Conservation (phyloP, 37 sponge, comb jelly and placozoan species). For the Petrosia ficiformis region DNA sequence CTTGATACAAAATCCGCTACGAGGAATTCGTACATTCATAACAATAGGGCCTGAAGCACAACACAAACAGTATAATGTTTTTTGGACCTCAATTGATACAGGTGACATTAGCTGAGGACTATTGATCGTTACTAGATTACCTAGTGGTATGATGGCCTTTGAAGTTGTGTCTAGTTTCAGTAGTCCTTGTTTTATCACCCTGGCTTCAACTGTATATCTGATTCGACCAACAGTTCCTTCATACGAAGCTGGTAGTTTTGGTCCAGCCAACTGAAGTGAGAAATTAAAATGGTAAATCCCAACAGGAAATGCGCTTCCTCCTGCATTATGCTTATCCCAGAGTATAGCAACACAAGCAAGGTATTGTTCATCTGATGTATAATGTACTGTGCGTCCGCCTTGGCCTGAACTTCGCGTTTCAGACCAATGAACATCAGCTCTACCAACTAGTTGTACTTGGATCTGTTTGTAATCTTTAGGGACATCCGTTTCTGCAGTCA, state of each 20-base stretch:
- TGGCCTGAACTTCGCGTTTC: conserved; percentile 25
- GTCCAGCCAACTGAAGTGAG: not conserved
- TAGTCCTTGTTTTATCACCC: conserved; percentile 29
- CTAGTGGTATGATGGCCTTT: conserved; percentile 21
- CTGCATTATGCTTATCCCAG: conserved; percentile 23
- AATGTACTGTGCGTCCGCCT: conserved; percentile 11
- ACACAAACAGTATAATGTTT: conserved; percentile 67
- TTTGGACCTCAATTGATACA: conserved; percentile 22
- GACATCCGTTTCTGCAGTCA: not conserved
- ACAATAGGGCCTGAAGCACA: conserved; percentile 64
- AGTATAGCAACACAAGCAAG: conserved; percentile 9
- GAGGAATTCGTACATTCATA: conserved; percentile 30
- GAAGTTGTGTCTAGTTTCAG: conserved; percentile 53
- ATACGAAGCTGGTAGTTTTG: conserved; percentile 12
- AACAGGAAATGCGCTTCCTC: conserved; percentile 16
- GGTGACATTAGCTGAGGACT: conserved; percentile 20
- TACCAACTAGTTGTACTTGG: conserved; percentile 31
- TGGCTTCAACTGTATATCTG: conserved; percentile 41
- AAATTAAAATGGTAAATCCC: conserved; percentile 43
- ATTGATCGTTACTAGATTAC: conserved; percentile 42
- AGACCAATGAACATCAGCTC: conserved; percentile 65
- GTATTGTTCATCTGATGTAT: conserved; percentile 26
- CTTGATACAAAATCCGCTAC: conserved; percentile 49
- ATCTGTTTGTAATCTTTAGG: conserved; percentile 34
- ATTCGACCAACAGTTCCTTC: conserved; percentile 38